Evolutionary conservation across 2,888 invertebrate genomes (phyloP).

Genomic region (Limnephilus rhombicus): DNA sequence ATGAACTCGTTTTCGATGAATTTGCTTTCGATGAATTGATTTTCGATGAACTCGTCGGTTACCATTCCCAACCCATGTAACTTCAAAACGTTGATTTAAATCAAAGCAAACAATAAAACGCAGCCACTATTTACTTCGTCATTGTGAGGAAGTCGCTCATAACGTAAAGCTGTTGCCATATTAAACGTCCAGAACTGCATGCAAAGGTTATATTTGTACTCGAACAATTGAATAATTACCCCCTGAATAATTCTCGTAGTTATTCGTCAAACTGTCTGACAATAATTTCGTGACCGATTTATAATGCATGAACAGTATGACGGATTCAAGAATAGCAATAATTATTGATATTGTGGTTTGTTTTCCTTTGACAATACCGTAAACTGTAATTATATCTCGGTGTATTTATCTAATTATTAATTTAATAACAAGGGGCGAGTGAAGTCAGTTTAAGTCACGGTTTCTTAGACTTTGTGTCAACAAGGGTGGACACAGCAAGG

Average conservation of each 20-base stretch:
- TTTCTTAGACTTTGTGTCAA: background rate
- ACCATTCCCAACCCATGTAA: too few relatives aligned
- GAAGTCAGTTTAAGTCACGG: background rate
- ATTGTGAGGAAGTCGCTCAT: background rate
- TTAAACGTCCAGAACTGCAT: slow-evolving; percentile 39
- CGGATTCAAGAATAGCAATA: background rate
- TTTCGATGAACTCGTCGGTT: too few relatives aligned
- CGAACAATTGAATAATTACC: slow-evolving; percentile 18
- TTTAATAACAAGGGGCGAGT: background rate
- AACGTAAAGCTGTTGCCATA: slow-evolving; percentile 39
- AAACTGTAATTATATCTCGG: background rate
- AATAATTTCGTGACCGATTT: background rate
- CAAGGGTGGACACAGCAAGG: background rate
- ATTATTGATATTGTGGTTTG: background rate
- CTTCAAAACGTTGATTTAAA: background rate
- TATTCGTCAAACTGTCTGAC: slow-evolving; percentile 1
- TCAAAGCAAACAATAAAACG: background rate
- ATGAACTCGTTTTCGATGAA: too few relatives aligned
- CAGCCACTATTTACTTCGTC: background rate
- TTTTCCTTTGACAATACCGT: background rate
- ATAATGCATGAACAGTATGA: background rate
- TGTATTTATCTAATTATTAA: background rate
- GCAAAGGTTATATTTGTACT: slow-evolving; percentile 52
- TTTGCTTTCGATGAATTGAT: too few relatives aligned
- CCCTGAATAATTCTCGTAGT: slow-evolving; percentile 33